phyloP scores from a whole-genome alignment of 2,113 vertebrate species.

The Amblyornis subalaris region DNA sequence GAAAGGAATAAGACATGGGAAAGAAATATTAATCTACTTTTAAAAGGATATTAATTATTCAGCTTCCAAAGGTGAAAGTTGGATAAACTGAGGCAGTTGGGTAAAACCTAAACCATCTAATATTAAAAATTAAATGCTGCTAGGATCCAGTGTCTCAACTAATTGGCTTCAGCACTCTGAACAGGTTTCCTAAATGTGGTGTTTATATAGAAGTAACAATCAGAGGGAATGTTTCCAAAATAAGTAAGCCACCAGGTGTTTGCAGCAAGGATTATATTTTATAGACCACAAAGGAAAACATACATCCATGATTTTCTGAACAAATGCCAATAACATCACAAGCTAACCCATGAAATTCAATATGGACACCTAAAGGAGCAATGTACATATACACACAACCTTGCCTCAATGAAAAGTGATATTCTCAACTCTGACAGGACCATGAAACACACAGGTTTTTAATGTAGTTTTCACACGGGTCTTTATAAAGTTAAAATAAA shows the following conservation, averaged over 20 bases:
- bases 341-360: neutral
- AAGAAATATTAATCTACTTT: conserved; percentile 70
- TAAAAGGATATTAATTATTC: conserved; percentile 21
- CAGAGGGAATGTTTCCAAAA: neutral
- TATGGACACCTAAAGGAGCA: neutral
- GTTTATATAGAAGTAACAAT: neutral
- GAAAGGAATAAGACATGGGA: conserved; percentile 65
- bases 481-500: neutral
- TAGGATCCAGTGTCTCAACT: neutral
- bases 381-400: fast-evolving
- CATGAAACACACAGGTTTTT: neutral
- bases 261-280: neutral
- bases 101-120: neutral
- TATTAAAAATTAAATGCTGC: neutral
- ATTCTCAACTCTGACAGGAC: neutral
- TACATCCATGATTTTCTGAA: neutral
- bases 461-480: neutral
- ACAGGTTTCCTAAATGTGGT: neutral
- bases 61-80: neutral
- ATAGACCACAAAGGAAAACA: neutral
- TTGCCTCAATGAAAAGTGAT: neutral
- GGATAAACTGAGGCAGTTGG: neutral
- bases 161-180: neutral
- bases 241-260: neutral
- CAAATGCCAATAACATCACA: neutral